phyloP scores from a whole-genome alignment of 2,888 invertebrate species.

The Clunio marinus region DNA sequence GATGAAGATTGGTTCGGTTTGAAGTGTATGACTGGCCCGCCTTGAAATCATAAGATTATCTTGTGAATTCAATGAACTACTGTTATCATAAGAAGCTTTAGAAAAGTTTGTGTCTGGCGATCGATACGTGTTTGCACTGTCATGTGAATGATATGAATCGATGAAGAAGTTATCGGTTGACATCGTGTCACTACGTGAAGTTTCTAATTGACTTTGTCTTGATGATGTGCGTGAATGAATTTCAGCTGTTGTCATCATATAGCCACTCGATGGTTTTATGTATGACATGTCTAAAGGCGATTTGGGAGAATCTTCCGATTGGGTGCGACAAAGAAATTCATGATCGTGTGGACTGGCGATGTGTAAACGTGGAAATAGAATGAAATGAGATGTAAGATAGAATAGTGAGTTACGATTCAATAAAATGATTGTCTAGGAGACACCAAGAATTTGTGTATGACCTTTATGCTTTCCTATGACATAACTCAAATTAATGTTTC shows the following conservation, averaged over 20 bases:
- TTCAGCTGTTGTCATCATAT: slow-evolving; percentile 46
- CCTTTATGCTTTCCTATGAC: too few relatives aligned
- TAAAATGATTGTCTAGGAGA: too few relatives aligned
- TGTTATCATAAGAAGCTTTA: slow-evolving; percentile 38
- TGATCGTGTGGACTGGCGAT: slow-evolving; percentile 57
- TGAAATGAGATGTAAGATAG: too few relatives aligned
- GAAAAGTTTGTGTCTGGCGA: slow-evolving; percentile 41
- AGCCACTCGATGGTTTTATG: slow-evolving; percentile 31
- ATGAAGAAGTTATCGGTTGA: slow-evolving; percentile 41
- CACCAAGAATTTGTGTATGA: too few relatives aligned
- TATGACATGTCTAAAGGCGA: slow-evolving; percentile 49
- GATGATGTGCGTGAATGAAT: slow-evolving; percentile 43
- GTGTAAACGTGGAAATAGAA: too few relatives aligned
- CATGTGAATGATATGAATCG: slow-evolving; percentile 44
- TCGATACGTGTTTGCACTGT: slow-evolving; percentile 43
- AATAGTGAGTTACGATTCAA: too few relatives aligned
- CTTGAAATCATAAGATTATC: slow-evolving; percentile 28
- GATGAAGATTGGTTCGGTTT: slow-evolving; percentile 35
- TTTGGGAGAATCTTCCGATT: slow-evolving; percentile 77
- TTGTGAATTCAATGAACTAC: slow-evolving; percentile 18
- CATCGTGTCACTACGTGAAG: slow-evolving; percentile 41
- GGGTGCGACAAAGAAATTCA: slow-evolving; percentile 74
- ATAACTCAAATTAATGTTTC: too few relatives aligned
- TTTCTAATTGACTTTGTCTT: slow-evolving; percentile 41
- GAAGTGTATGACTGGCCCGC: slow-evolving; percentile 25